Percentiles rank a stretch among this genome's conserved stretches.
Evolutionary conservation across 2,113 vertebrate genomes (phyloP).

Genomic region (Xiphorhynchus elegans): DNA sequence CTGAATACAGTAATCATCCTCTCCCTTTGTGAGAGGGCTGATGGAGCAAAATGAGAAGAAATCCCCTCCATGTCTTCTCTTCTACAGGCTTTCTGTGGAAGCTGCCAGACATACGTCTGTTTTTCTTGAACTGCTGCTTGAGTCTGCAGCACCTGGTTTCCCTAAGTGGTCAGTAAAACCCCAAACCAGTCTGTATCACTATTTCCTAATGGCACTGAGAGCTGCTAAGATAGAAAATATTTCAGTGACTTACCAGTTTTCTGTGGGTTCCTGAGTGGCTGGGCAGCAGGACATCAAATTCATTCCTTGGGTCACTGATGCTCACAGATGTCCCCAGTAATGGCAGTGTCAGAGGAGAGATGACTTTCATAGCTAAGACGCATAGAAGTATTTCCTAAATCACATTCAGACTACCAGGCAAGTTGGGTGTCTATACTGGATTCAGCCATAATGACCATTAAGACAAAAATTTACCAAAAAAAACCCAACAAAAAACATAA

Average conservation of each 20-base stretch:
- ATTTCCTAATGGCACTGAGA: not conserved
- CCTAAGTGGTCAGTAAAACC: not conserved
- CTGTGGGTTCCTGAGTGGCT: not conserved
- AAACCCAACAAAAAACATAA: too few species aligned
- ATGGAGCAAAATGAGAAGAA: not conserved
- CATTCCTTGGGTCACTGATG: not conserved
- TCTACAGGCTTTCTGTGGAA: not conserved
- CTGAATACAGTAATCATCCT: not conserved
- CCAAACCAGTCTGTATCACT: not conserved
- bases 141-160: not conserved
- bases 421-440: not conserved
- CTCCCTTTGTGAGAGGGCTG: not conserved
- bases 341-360: not conserved
- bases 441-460: not conserved
- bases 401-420: rapidly evolving
- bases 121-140: not conserved
- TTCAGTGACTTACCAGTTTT: not conserved
- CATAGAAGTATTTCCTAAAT: not conserved
- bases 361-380: not conserved
- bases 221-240: not conserved
- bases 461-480: not conserved
- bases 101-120: not conserved
- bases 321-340: not conserved
- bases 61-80: not conserved
- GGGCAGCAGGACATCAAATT: not conserved